Base-by-base conservation (phyloP, 2,113 vertebrate species). In the Otus sunia region DNA sequence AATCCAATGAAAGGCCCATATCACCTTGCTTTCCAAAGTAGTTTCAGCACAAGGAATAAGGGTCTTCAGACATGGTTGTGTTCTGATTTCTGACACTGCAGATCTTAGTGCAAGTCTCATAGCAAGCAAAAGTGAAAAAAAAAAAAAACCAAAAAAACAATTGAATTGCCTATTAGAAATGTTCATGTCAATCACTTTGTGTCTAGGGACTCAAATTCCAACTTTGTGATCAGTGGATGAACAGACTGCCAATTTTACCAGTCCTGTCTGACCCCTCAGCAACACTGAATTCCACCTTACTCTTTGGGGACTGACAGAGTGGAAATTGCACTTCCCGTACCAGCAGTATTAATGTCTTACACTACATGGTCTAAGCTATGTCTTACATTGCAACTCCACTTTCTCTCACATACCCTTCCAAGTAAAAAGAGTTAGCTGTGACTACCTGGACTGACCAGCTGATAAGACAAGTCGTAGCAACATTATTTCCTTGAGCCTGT, bases 401-500 rank as follows among this genome's bases (percentile, higher is more conserved):
- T 80, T 80, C 34, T 77, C 5, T 77, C 11, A 0, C 45, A 9
- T 3, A 37, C 2, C 10, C 55, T 76, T 62, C 52, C 15, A 37
- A 36, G 34, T 17, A 43, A 58, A 30, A 90, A 43, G 9, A 25
- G n/a, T 27, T 12, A 21, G 3, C 21, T 86, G 39, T 66, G 43
- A 29, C 14, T 39, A 26, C 12, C 4, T 22, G 43, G 36, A 16
- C 36, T 36, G 39, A 74, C 15, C 32, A 66, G 17, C 9, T 76
- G 30, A 6, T 27, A 69, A 19, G 14, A 43, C 21, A 66, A 55
- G 26, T 17, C 22, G 7, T 29, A 34, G 9, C 15, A 63, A 7
- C 0, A 0, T 11, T 43, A 4, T 39, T 79, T 77, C 30, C 32
- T 67, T 72, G 19, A 59, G 6, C 15, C 15, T 30, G 0, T 10